phyloP scores from a whole-genome alignment of 2,797 vertebrate genomes.

The Alfaro cultratus region DNA sequence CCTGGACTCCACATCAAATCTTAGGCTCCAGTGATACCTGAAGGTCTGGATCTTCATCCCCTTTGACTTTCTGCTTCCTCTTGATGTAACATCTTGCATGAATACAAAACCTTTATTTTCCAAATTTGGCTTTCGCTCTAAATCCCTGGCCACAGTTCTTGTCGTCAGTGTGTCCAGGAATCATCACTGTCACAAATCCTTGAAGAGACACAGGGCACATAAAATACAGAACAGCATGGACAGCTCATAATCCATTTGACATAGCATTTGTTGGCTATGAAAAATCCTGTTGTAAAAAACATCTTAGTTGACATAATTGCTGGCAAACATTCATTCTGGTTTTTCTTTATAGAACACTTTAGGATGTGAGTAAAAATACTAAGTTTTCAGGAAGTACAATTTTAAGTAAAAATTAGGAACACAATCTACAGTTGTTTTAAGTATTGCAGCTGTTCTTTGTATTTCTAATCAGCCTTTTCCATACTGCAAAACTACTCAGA shows the following conservation, averaged over 20 bases:
- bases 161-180: neutral
- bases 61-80: neutral
- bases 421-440: neutral
- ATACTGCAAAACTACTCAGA: neutral
- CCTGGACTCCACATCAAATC: neutral
- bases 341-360: neutral
- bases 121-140: neutral
- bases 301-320: neutral
- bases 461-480: slow-evolving; percentile 12
- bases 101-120: neutral
- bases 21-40: neutral
- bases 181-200: neutral
- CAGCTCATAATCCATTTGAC: neutral
- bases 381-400: neutral
- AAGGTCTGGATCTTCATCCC: neutral
- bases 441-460: neutral
- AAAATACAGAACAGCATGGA: neutral
- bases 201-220: neutral
- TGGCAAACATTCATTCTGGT: neutral
- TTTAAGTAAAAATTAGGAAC: neutral
- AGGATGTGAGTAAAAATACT: neutral
- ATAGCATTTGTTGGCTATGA: neutral
- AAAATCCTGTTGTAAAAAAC: neutral
- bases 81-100: neutral
- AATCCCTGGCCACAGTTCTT: neutral